A percentile compares a stretch with the other conserved stretches of the same genome.
Evolutionary conservation across 1,140 invertebrate species (phyloP).

Genomic region (Lordiphosa clarofinis): DNA sequence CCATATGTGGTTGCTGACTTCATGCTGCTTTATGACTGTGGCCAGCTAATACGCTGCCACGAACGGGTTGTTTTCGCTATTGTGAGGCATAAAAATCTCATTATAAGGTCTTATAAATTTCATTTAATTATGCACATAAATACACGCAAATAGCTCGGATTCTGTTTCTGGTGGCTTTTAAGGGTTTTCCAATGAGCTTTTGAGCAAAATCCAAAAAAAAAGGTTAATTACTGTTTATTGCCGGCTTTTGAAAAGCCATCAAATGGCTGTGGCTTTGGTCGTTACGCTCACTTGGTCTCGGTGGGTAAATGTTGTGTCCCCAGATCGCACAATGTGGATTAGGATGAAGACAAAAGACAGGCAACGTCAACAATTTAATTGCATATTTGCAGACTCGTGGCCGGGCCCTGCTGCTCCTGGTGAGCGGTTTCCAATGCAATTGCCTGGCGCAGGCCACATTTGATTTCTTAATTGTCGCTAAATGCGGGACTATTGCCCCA

Average conservation of each 20-base stretch:
- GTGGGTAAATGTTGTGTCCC: conserved; percentile 36
- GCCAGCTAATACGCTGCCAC: conserved; percentile 35
- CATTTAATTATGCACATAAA: conserved; percentile 56
- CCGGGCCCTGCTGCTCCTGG: conserved; percentile 45
- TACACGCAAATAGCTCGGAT: conserved; percentile 34
- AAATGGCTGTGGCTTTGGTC: conserved; percentile 19
- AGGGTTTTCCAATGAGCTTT: conserved; percentile 20
- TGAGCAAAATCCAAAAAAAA: conserved; percentile 1
- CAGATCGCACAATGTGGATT: conserved; percentile 69
- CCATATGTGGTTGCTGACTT: conserved; percentile 58
- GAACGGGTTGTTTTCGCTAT: conserved; percentile 16
- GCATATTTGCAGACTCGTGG: conserved; percentile 64
- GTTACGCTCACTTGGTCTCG: conserved; percentile 56
- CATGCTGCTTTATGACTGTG: conserved; percentile 45
- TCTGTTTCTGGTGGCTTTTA: conserved; percentile 11
- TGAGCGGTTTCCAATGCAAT: conserved; percentile 59
- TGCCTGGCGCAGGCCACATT: conserved; percentile 57
- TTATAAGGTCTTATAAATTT: conserved; percentile 28
- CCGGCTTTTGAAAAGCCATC: conserved; percentile 43
- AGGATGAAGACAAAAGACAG: conserved; percentile 36
- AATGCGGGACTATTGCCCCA: conserved; percentile 54
- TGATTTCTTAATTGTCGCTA: conserved; percentile 78
- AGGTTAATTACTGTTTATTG: conserved; percentile 74
- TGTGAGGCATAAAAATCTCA: neutral
- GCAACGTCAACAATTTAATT: conserved; percentile 73